Evolutionary conservation across 2,888 invertebrate species (phyloP).

Genomic region (Nemapogon koenigi): DNA sequence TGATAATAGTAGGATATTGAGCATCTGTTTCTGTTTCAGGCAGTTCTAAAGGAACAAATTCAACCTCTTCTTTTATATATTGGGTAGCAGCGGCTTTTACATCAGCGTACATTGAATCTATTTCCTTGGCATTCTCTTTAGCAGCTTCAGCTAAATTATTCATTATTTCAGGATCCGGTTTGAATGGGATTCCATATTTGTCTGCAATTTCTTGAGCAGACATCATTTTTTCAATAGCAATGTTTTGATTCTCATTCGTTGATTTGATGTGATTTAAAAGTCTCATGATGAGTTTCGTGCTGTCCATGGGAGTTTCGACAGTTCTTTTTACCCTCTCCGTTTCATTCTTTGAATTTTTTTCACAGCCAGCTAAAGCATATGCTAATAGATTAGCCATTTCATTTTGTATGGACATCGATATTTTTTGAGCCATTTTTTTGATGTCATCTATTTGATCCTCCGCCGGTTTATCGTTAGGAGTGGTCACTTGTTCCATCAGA

Average conservation of each 20-base stretch:
- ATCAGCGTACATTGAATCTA: slow-evolving; percentile 24
- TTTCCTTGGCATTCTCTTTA: slow-evolving; percentile 40
- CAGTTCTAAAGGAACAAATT: slow-evolving; percentile 21
- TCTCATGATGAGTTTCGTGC: slow-evolving; percentile 39
- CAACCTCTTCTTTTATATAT: slow-evolving; percentile 25
- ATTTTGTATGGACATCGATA: slow-evolving; percentile 33
- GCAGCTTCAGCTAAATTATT: slow-evolving; percentile 42
- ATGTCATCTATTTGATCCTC: slow-evolving; percentile 49
- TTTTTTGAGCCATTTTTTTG: slow-evolving; percentile 38
- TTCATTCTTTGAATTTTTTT: slow-evolving; percentile 25
- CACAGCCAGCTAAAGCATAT: slow-evolving; percentile 28
- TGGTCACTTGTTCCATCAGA: slow-evolving; percentile 37
- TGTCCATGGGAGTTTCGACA: slow-evolving; percentile 42
- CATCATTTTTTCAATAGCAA: slow-evolving; percentile 60
- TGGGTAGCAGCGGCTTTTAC: slow-evolving; percentile 28
- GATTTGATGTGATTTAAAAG: slow-evolving; percentile 47
- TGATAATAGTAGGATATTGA: background rate
- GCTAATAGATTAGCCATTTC: slow-evolving; percentile 41
- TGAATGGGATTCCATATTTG: slow-evolving; percentile 47
- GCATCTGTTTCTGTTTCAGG: background rate
- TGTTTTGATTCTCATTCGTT: slow-evolving; percentile 50
- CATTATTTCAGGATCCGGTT: slow-evolving; percentile 45
- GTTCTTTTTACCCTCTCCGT: slow-evolving; percentile 36
- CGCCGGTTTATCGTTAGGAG: slow-evolving; percentile 26
- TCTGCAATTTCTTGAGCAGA: slow-evolving; percentile 54